These are phyloP conservation scores for Brenthis ino DNA, from an alignment of 2,888 invertebrate genomes.

Conservation along the genomic window DNA sequence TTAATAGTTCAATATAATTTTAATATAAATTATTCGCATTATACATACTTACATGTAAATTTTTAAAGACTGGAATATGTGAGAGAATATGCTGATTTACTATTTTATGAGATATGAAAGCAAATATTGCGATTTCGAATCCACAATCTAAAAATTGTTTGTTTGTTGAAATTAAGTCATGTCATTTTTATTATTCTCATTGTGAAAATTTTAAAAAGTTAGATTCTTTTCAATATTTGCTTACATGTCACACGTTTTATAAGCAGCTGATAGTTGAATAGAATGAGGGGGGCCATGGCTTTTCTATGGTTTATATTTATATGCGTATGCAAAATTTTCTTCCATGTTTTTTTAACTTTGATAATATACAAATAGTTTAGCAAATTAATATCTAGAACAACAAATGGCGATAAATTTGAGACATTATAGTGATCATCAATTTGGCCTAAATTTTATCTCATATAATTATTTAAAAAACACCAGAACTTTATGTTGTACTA, in stretches of 20 bases:
- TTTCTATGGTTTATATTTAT: conserved; percentile 22
- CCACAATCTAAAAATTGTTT: no score
- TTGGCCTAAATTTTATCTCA: no score
- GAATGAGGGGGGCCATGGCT: conserved; percentile 60
- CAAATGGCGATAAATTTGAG: no score
- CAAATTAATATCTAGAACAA: no score
- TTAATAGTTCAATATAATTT: conserved; percentile 1
- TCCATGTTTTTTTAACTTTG: not conserved
- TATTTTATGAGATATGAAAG: conserved; percentile 2
- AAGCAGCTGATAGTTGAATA: conserved; percentile 62
- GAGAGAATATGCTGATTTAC: not conserved
- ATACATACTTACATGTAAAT: not conserved
- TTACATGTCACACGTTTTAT: conserved; percentile 30
- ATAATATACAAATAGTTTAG: not conserved
- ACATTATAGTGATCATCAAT: no score
- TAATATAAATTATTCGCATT: not conserved
- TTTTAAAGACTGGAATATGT: conserved; percentile 7
- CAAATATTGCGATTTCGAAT: conserved; percentile 1
- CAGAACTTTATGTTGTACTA: no score
- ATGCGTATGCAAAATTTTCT: not conserved
- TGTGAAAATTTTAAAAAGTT: not conserved
- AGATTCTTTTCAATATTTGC: conserved; percentile 15
- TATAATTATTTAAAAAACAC: no score
- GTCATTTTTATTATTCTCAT: no score
- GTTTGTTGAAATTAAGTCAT: no score